A percentile compares a stretch with the other conserved stretches of the same genome.
Evolutionary conservation across 2,113 vertebrate species (phyloP).

Genomic region (Cyrtonyx montezumae): DNA sequence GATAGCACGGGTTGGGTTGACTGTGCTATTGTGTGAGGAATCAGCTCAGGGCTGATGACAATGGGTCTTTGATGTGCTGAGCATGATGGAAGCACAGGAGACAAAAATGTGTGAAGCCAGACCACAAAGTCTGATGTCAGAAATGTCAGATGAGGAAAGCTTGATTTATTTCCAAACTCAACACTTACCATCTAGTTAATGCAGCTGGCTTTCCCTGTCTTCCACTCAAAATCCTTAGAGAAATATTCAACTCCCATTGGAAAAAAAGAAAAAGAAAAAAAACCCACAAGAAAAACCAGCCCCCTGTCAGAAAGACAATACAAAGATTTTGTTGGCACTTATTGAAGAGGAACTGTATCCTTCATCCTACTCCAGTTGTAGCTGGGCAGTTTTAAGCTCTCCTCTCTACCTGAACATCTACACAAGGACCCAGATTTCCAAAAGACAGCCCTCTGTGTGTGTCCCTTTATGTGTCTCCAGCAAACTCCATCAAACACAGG

Average conservation of each 20-base stretch:
- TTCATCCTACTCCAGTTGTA: neutral
- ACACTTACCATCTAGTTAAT: neutral
- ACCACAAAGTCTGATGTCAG: neutral
- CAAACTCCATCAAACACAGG: neutral
- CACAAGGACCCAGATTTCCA: neutral
- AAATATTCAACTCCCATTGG: neutral
- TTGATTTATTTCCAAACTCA: neutral
- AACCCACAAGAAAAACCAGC: neutral
- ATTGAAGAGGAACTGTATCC: neutral
- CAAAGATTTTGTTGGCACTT: neutral
- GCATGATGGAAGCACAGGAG: neutral
- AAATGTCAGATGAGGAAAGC: neutral
- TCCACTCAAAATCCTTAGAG: neutral
- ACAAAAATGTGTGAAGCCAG: neutral
- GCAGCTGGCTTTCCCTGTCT: neutral
- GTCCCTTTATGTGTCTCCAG: neutral
- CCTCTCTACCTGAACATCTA: neutral
- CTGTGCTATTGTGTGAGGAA: neutral
- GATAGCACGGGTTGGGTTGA: neutral
- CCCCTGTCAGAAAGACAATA: neutral
- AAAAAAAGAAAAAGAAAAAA: neutral
- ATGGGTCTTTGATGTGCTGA: neutral
- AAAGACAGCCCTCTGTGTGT: rapidly evolving
- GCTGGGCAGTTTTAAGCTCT: neutral
- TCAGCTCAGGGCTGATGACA: neutral